phyloP scores from a whole-genome alignment of 2,797 vertebrate species.

The Phoxinus dragarum region DNA sequence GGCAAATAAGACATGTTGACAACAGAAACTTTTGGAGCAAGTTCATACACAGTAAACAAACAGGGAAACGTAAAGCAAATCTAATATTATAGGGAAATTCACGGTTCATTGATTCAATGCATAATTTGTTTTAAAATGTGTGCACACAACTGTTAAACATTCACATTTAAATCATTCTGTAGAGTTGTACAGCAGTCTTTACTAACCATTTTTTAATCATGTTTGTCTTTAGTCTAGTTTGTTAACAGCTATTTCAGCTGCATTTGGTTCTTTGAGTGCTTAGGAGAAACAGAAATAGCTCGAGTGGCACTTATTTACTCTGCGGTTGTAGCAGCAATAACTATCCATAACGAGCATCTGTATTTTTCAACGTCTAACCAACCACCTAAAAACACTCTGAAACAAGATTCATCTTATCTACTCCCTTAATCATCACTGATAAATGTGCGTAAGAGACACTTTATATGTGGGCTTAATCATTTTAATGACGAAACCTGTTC shows the following conservation, averaged over 20 bases:
- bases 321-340: neutral
- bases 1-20: constrained; percentile 9
- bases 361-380: constrained; percentile 20
- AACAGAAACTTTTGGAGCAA: neutral
- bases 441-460: constrained; percentile 25
- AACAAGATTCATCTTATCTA: constrained; percentile 18
- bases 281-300: neutral
- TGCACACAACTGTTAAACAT: neutral
- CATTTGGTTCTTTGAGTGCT: neutral
- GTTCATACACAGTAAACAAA: neutral
- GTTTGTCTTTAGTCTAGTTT: neutral
- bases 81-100: neutral
- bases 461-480: constrained; percentile 39
- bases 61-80: neutral
- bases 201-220: neutral
- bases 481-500: constrained; percentile 40
- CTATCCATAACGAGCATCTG: neutral
- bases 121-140: constrained; percentile 2
- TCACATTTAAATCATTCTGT: neutral
- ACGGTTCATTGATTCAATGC: neutral
- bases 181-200: neutral
- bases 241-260: neutral
- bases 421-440: constrained; percentile 19
- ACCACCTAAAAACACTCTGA: constrained; percentile 14
- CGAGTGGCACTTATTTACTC: neutral